Evolutionary conservation across 2,797 vertebrate species (phyloP).

Genomic region (Micropoecilia bifurca): DNA sequence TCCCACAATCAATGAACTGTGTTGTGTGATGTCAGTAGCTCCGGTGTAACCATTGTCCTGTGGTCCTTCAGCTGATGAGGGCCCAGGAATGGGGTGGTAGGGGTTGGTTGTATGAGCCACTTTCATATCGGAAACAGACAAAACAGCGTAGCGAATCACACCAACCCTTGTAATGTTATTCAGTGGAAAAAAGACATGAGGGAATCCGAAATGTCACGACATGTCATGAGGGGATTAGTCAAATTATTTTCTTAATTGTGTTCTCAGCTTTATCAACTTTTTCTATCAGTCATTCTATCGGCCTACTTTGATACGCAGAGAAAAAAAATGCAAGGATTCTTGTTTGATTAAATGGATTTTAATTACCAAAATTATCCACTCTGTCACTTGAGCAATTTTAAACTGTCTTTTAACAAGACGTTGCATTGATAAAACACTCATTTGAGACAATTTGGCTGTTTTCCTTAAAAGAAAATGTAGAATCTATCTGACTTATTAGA

Average conservation of each 20-base stretch:
- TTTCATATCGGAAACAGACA: background rate
- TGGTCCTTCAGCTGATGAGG: background rate
- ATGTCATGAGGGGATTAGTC: background rate
- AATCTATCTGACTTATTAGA: background rate
- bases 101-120: background rate
- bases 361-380: slow-evolving; percentile 35
- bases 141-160: background rate
- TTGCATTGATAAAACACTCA: slow-evolving; percentile 1
- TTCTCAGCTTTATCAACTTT: background rate
- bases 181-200: background rate
- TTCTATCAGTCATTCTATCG: background rate
- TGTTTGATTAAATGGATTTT: slow-evolving; percentile 51
- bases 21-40: background rate
- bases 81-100: background rate
- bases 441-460: background rate
- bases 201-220: background rate
- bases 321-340: slow-evolving; percentile 6
- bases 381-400: slow-evolving; percentile 37
- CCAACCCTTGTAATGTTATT: background rate
- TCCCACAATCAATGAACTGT: background rate
- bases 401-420: slow-evolving; percentile 9
- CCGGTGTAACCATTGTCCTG: background rate
- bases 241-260: slow-evolving; percentile 3
- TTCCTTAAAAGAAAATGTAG: background rate
- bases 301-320: slow-evolving; percentile 21